Percentiles rank a stretch among this genome's conserved stretches.
Evolutionary conservation across 2,113 vertebrate species (phyloP).

Genomic region (Engystomops pustulosus): DNA sequence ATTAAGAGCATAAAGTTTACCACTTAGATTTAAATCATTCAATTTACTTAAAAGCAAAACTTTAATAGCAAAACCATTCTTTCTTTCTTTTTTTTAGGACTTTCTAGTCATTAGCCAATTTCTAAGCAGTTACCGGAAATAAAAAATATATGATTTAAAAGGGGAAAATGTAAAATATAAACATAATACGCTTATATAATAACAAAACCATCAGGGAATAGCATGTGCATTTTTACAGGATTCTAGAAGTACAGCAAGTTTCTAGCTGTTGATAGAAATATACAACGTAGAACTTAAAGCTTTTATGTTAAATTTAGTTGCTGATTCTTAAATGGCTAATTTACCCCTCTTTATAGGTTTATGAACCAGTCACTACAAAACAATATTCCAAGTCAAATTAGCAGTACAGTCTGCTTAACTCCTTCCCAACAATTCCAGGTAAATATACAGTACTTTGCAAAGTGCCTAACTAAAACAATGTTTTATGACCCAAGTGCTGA

Average conservation of each 20-base stretch:
- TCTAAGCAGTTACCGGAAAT: not conserved
- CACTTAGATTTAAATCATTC: slow-evolving; percentile 30
- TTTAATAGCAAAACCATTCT: not conserved
- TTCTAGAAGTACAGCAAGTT: not conserved
- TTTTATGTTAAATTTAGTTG: no score
- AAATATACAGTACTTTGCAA: no score
- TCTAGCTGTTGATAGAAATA: no score
- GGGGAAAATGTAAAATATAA: not conserved
- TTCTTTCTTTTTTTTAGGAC: not conserved
- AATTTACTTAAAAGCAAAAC: slow-evolving; percentile 47
- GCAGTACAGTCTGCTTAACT: no score
- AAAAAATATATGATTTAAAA: not conserved
- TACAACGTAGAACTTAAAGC: no score
- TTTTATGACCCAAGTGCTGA: no score
- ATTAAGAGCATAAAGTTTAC: slow-evolving; percentile 40
- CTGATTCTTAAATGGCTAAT: no score
- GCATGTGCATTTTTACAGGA: not conserved
- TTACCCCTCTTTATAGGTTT: no score
- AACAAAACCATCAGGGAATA: not conserved
- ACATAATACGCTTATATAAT: not conserved
- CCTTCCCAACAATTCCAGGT: no score
- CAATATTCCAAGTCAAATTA: no score
- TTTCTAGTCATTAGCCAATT: slow-evolving; percentile 4
- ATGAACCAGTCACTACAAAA: no score
- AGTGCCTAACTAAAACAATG: no score